These are phyloP conservation scores for Podabrus alpinus DNA, from an alignment of 2,888 invertebrate genomes.

Conservation along the genomic window DNA sequence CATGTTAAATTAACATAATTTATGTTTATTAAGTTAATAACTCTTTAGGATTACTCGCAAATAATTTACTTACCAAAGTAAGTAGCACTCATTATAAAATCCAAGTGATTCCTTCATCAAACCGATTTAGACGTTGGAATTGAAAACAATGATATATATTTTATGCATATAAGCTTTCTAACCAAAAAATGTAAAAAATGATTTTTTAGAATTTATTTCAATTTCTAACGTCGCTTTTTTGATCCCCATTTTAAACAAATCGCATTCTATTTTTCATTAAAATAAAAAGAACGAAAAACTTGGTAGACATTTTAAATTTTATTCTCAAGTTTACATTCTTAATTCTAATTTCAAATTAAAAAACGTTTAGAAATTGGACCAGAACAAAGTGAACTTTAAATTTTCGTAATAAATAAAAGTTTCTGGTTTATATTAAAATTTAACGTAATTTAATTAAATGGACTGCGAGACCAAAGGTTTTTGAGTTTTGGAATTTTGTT, in stretches of 20 bases:
- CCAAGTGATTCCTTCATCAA: not conserved
- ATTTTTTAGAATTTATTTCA: not conserved
- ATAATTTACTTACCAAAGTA: not conserved
- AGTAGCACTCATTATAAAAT: not conserved
- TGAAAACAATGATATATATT: not conserved
- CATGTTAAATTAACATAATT: not conserved
- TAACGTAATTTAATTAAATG: not conserved
- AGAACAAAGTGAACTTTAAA: not conserved
- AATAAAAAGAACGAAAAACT: not conserved
- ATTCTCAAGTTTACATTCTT: not conserved
- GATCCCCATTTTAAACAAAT: not conserved
- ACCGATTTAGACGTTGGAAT: not conserved
- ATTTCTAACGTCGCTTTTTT: not conserved
- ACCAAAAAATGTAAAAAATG: not conserved
- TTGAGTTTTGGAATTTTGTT: not conserved
- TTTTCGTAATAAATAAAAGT: not conserved
- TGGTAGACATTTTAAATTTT: not conserved
- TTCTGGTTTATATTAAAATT: not conserved
- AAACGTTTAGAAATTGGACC: not conserved
- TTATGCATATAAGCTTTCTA: not conserved
- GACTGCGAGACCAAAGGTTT: not conserved
- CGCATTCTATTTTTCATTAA: not conserved
- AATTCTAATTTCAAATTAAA: not conserved
- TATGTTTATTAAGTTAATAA: conserved; percentile 1
- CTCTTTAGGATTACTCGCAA: not conserved